Evolutionary conservation across 1,140 invertebrate genomes (phyloP), one percentile per base, ranked within the genome.

Genomic region (Calliphora vicina): DNA sequence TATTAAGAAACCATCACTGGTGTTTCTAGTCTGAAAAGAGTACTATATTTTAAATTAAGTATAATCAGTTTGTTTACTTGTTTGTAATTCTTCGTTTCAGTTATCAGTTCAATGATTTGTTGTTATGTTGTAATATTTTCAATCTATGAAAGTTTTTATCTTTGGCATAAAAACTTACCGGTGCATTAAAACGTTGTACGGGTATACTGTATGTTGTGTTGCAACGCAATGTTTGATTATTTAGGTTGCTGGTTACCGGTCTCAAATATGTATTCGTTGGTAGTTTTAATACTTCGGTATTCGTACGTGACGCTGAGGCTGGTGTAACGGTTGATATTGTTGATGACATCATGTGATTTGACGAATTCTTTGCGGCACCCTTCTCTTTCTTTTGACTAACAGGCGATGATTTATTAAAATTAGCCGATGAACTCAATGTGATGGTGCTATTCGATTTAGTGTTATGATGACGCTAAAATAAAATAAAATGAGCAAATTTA

Each of bases 251-350:
- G 0, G 80, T 84, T 67, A 87, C 74, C 42, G 81, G 82, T 67
- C 83, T 81, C 61, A 87, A 73, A 82, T 84, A 86, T 10, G 86
- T 87, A 57, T 86, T 87, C 26, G 84, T 84, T 27, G 86, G 86
- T 57, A 87, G 80, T 80, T 87, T 87, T 20, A 87, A 84, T 23
- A 86, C 35, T 43, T 89, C 88, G 3, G 84, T 80, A 35, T 86
- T 35, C 5, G 86, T 71, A 25, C 81, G 86, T 83, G 84, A n/a
- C 17, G 83, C 29, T 27, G 78, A 27, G 9, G 35, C 50, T 61
- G 26, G 13, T 84, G 83, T 12, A 83, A 82, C n/a, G 84, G 82
- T 25, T 82, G 78, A 81, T 81, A 86, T 85, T 67, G 26, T 35
- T 61, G 29, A 43, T 13, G 29, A 20, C 35, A 76, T 35, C 6